Evolutionary conservation across 1,140 invertebrate species (phyloP).

Genomic region (Heliconius congener): DNA sequence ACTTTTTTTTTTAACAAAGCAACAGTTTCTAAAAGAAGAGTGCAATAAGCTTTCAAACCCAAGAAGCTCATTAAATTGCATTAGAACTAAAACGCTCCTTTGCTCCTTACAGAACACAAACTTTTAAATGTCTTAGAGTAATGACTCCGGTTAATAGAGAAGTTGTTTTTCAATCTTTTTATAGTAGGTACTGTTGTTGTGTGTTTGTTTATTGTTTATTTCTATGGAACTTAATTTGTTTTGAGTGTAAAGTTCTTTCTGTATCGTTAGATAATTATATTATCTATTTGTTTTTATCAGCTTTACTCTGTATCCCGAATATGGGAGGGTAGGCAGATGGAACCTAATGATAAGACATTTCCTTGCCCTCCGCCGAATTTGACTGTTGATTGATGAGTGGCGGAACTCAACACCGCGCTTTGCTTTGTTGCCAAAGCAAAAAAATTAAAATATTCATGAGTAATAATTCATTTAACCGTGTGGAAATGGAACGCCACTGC

Average conservation of each 20-base stretch:
- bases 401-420: too few relatives aligned
- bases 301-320: too few relatives aligned
- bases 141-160: neutral
- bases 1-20: neutral
- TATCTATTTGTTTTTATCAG: too few relatives aligned
- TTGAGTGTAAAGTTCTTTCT: neutral
- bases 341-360: too few relatives aligned
- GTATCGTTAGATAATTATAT: too few relatives aligned
- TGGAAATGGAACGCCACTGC: too few relatives aligned
- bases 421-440: too few relatives aligned
- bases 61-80: neutral
- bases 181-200: neutral
- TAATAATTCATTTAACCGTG: too few relatives aligned
- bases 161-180: neutral
- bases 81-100: neutral
- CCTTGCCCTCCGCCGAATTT: too few relatives aligned
- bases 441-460: too few relatives aligned
- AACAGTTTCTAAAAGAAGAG: neutral
- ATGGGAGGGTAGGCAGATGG: too few relatives aligned
- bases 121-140: constrained; percentile 1
- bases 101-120: neutral
- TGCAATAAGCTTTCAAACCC: neutral
- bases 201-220: neutral
- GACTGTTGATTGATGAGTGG: too few relatives aligned
- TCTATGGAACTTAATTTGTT: neutral